Percentiles rank a stretch among this genome's conserved stretches.
These are phyloP conservation scores for Hoplostethus atlanticus DNA, from an alignment of 2,797 vertebrate species.

Conservation along the genomic window DNA sequence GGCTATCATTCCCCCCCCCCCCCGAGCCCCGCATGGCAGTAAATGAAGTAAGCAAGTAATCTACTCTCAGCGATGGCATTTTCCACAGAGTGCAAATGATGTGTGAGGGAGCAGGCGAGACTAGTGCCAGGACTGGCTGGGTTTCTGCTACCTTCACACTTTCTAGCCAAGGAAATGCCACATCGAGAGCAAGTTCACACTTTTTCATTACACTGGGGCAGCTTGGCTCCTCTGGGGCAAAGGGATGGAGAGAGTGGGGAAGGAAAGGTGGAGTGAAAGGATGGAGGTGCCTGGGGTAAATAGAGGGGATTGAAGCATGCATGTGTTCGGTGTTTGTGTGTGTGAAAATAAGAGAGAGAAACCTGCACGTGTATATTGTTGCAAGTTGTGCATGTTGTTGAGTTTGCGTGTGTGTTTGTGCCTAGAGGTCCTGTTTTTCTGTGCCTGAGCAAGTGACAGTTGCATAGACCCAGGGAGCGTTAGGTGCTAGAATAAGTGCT, in stretches of 20 bases:
- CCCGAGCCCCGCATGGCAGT: slow-evolving; percentile 63
- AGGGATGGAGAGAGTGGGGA: slow-evolving; percentile 48
- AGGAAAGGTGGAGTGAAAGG: slow-evolving; percentile 41
- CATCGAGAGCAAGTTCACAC: slow-evolving; percentile 71
- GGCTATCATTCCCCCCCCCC: slow-evolving; percentile 55
- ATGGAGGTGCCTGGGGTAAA: slow-evolving; percentile 43
- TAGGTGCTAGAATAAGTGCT: slow-evolving; percentile 48
- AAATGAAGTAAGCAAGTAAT: slow-evolving; percentile 82
- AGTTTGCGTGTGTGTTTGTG: not conserved
- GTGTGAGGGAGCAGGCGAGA: slow-evolving; percentile 65
- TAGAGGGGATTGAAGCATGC: slow-evolving; percentile 33
- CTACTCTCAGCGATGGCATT: slow-evolving; percentile 74
- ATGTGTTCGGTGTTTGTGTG: not conserved
- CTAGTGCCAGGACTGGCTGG: slow-evolving; percentile 61
- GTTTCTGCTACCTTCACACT: slow-evolving; percentile 77
- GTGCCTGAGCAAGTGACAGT: not conserved
- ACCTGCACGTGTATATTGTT: not conserved
- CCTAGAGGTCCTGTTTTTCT: not conserved
- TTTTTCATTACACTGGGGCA: slow-evolving; percentile 73
- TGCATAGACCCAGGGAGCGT: not conserved
- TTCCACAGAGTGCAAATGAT: slow-evolving; percentile 78
- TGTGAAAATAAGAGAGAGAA: not conserved
- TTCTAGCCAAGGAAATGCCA: slow-evolving; percentile 73
- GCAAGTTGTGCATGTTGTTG: no score
- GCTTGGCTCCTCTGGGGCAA: slow-evolving; percentile 62